Evolutionary conservation across 2,888 invertebrate genomes (phyloP), one percentile per base, ranked within the genome.

Genomic region (Dolomedes plantarius): DNA sequence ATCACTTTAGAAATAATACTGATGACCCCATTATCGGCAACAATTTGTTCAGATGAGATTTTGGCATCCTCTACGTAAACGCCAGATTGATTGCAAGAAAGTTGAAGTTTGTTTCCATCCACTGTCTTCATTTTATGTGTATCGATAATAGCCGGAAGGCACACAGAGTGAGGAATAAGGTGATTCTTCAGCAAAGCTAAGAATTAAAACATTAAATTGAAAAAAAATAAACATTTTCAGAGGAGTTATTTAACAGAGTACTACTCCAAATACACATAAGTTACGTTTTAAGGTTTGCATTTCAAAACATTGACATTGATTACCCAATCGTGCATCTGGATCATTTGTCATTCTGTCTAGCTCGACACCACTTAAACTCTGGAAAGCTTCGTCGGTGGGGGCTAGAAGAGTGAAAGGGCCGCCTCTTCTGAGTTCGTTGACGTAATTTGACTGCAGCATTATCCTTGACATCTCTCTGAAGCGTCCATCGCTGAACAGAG

Each of bases 301-400:
- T n/a, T n/a, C n/a, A n/a, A n/a, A n/a, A n/a, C n/a, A n/a, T n/a
- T n/a, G n/a, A n/a, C n/a, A n/a, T n/a, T n/a, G n/a, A 23, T 69
- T 88, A 92, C 92, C 91, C 50, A 90, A 88, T 82, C 91, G 90
- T 1, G 91, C 91, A 27, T 90, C 90, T 19, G 90, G 90, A 85
- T 93, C 92, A 16, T 90, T 90, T 27, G 92, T 89, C 73, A 93
- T 92, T 72, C 91, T 91, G 64, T 92, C 90, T 41, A 92, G 89
- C 36, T 92, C 89, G 1, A 90, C 89, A 13, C 90, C 90, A 0
- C 92, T 91, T n/a, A 92, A 90, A 87, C 91, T 91, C 82, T 91
- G 90, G 90, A 93, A 92, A 6, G 92, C 93, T 76, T 91, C 91
- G 89, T 93, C 92, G 0, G 91, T 92, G 0, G 93, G 93, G 1